Base-by-base conservation (phyloP, 2,888 invertebrate genomes). In the Schrankia costaestrigalis region DNA sequence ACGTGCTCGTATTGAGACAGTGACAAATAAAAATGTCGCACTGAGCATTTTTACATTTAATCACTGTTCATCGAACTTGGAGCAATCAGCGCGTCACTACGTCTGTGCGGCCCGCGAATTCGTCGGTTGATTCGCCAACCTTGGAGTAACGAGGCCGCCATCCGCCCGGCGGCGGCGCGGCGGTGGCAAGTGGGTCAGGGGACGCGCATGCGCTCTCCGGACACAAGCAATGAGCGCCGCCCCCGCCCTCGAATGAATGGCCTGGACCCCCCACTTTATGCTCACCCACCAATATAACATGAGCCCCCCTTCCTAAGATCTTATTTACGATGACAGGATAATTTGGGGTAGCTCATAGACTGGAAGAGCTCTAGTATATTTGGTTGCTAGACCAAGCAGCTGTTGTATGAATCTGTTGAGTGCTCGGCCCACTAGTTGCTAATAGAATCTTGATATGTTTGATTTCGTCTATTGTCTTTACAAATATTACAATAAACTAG, bases 211-310 rank as follows among this genome's bases (percentile, higher is more conserved):
- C 85, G 77, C 69, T 41, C 47, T 76, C 80, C 81, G 82, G 83
- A 84, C 78, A 70, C 74, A 57, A 56, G 76, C 84, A 86, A 84
- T 85, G 80, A 83, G 78, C 78, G 63, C 79, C 81, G 80, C 82
- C 85, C 84, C 79, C 80, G 71, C 71, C 71, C 76, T 67, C 63
- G 62, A 76, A 77, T 79, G 79, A 82, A 80, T 75, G 78, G 78
- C 73, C 58, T 61, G 61, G 78, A 75, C 73, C 78, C 76, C 75
- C 73, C 66, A 69, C 70, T 60, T 55, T 48, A 44, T 49, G 52
- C 39, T 31, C 19, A 41, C 48, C 39, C 31, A 44, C 81, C 74
- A 71, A 35, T 44, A 35, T 66, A 69, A 51, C 52, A 26, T 61
- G 84, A 69, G 62, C 79, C 75, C 75, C 80, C 83, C 78, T 78